Evolutionary conservation across 2,113 vertebrate genomes (phyloP).

Genomic region (Elgaria multicarinata): DNA sequence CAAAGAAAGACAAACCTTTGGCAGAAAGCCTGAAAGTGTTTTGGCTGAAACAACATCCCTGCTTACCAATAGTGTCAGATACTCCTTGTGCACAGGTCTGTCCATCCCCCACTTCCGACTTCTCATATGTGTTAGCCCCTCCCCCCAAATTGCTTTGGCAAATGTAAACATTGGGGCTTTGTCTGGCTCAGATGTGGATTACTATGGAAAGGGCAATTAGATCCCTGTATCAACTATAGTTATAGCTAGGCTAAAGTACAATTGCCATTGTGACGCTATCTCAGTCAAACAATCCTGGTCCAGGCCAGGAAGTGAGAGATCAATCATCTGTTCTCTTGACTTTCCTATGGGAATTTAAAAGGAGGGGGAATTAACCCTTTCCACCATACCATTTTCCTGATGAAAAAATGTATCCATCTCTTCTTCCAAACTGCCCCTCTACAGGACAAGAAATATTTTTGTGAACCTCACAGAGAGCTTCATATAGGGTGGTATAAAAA

Average conservation of each 20-base stretch:
- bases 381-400: not conserved
- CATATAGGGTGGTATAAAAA: too few species aligned
- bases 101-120: not conserved
- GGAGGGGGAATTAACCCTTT: not conserved
- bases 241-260: not conserved
- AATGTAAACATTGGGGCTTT: not conserved
- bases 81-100: not conserved
- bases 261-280: not conserved
- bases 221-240: not conserved
- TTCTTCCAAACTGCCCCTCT: not conserved
- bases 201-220: not conserved
- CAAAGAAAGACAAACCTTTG: not conserved
- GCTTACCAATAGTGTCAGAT: not conserved
- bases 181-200: too few species aligned
- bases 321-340: not conserved
- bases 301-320: not conserved
- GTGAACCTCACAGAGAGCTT: too few species aligned
- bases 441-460: too few species aligned
- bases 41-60: not conserved
- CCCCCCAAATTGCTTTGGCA: not conserved
- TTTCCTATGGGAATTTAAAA: not conserved
- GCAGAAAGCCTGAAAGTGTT: not conserved
- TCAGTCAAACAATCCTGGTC: not conserved
- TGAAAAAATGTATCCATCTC: not conserved
- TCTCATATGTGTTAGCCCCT: not conserved